A percentile compares a stretch with the other conserved stretches of the same genome.
Conservation (phyloP, 1,140 invertebrate genomes). For the Procambarus virginalis region DNA sequence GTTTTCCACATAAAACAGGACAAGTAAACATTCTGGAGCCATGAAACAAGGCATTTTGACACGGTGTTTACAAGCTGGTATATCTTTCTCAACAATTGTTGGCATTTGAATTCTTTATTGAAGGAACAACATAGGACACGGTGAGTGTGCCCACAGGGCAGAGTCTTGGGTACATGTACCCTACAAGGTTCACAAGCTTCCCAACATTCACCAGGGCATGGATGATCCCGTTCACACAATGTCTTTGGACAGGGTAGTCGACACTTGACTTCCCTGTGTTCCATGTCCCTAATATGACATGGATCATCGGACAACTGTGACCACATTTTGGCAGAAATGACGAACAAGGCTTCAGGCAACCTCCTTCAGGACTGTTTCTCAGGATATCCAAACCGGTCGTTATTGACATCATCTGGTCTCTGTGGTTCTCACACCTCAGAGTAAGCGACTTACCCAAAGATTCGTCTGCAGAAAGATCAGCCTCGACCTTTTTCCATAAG, state of each 20-base stretch:
- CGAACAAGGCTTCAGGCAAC: constrained; percentile 73
- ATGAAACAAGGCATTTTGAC: neutral
- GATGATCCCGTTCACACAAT: constrained; percentile 52
- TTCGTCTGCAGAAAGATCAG: neutral
- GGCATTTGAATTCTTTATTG: neutral
- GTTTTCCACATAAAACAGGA: constrained; percentile 16
- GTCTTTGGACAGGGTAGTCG: constrained; percentile 40
- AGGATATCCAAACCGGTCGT: constrained; percentile 73
- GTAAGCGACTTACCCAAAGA: constrained; percentile 72
- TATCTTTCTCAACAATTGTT: neutral
- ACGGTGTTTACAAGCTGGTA: neutral
- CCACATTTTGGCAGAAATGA: constrained; percentile 72
- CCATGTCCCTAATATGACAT: constrained; percentile 49
- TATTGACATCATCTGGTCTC: constrained; percentile 62
- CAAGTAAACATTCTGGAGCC: neutral
- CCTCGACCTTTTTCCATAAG: constrained; percentile 73
- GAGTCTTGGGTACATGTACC: neutral
- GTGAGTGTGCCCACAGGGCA: constrained; percentile 9
- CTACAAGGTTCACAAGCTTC: constrained; percentile 24
- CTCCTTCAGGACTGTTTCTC: constrained; percentile 74
- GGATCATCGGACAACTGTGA: constrained; percentile 71
- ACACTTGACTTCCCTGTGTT: constrained; percentile 35
- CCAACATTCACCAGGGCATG: constrained; percentile 50
- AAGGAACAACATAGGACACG: neutral
- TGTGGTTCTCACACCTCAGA: constrained; percentile 76